Evolutionary conservation across 2,113 vertebrate species (phyloP).

Genomic region (Daubentonia madagascariensis): DNA sequence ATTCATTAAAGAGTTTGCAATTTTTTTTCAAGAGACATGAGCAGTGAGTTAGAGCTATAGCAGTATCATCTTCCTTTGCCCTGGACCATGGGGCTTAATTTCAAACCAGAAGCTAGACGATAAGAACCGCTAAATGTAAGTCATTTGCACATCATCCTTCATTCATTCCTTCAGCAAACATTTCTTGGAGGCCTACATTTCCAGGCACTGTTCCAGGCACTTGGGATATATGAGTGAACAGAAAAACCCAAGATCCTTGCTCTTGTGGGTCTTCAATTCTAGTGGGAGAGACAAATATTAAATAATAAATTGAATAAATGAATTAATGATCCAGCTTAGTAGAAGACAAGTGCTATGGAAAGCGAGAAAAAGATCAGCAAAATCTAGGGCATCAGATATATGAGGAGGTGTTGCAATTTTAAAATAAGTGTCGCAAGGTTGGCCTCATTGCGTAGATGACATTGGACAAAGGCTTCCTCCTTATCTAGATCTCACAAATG

Average conservation of each 20-base stretch:
- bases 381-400: neutral
- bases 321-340: neutral
- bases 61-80: neutral
- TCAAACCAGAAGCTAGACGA: slow-evolving; percentile 4
- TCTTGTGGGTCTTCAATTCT: neutral
- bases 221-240: neutral
- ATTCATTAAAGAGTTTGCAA: neutral
- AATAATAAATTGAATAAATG: neutral
- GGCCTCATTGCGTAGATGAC: neutral
- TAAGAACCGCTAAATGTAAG: neutral
- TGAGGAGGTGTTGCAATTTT: neutral
- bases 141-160: neutral
- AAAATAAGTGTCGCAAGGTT: neutral
- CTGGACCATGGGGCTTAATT: neutral
- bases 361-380: neutral
- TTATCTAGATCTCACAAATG: neutral
- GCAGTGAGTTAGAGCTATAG: neutral
- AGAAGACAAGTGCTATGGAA: neutral
- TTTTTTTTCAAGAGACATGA: neutral
- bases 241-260: neutral
- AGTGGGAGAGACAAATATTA: neutral
- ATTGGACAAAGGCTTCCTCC: neutral
- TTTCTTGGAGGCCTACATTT: neutral
- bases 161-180: neutral
- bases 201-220: neutral